Evolutionary conservation across 1,140 invertebrate species (phyloP).

Genomic region (Eufriesea mexicana): DNA sequence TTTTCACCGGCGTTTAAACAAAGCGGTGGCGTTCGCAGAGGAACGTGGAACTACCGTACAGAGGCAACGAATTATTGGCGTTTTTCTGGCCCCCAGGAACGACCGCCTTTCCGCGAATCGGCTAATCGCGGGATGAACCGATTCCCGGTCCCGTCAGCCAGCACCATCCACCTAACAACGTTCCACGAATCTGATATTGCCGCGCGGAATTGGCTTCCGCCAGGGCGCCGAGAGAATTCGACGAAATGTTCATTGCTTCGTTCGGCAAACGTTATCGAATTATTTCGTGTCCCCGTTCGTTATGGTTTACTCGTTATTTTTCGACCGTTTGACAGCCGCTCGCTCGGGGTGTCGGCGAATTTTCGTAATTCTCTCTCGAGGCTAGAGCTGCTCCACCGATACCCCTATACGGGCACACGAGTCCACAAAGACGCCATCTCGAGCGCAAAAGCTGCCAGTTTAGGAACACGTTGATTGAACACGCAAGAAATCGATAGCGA

Average conservation of each 20-base stretch:
- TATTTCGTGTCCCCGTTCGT: constrained; percentile 9
- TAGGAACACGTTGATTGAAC: too few relatives aligned
- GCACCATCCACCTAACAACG: constrained; percentile 8
- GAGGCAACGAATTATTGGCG: constrained; percentile 36
- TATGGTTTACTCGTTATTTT: not conserved
- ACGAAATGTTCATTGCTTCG: constrained; percentile 18
- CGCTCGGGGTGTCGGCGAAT: not conserved
- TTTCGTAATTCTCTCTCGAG: not conserved
- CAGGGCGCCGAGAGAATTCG: not conserved
- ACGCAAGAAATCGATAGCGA: not conserved
- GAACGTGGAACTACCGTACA: not conserved
- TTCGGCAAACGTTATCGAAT: constrained; percentile 7
- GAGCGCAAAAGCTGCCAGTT: too few relatives aligned
- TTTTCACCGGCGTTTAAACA: not conserved
- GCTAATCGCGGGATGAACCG: not conserved
- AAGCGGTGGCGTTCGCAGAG: not conserved
- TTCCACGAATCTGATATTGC: constrained; percentile 21
- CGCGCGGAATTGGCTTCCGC: constrained; percentile 26
- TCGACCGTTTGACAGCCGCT: too few relatives aligned
- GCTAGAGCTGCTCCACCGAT: not conserved
- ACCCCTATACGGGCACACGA: too few relatives aligned
- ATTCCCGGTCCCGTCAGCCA: not conserved
- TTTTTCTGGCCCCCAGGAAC: constrained; percentile 19
- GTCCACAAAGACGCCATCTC: too few relatives aligned
- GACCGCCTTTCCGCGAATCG: not conserved